These are phyloP conservation scores for Delia radicum DNA, from an alignment of 1,140 invertebrate genomes.

Conservation along the genomic window DNA sequence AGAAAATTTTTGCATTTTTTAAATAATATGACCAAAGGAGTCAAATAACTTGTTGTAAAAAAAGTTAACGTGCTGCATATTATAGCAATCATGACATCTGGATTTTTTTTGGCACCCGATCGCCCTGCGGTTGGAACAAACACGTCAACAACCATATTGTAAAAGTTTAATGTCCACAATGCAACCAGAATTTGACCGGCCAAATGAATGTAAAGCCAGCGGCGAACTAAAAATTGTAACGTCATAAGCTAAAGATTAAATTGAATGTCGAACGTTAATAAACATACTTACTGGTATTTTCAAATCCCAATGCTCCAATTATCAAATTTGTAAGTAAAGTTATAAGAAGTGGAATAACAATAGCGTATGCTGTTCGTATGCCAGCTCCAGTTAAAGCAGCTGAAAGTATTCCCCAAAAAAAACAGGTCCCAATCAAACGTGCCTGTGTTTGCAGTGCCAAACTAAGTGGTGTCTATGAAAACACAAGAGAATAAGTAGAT, in stretches of 20 bases:
- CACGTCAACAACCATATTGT: slow-evolving; percentile 42
- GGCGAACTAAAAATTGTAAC: slow-evolving; percentile 38
- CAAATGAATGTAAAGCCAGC: slow-evolving; percentile 52
- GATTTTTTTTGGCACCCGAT: slow-evolving; percentile 60
- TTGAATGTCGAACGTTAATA: not conserved
- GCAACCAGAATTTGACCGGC: slow-evolving; percentile 39
- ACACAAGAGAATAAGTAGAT: not conserved
- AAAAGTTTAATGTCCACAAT: slow-evolving; percentile 36
- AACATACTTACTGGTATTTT: not conserved
- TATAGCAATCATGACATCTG: slow-evolving; percentile 60
- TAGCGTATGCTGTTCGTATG: slow-evolving; percentile 58
- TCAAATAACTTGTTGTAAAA: slow-evolving; percentile 47
- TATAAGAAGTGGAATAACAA: slow-evolving; percentile 58
- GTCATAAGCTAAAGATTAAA: too few species aligned
- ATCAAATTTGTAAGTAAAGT: slow-evolving; percentile 48
- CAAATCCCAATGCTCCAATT: slow-evolving; percentile 28
- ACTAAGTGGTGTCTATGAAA: slow-evolving; percentile 30
- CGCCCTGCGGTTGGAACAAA: slow-evolving; percentile 67
- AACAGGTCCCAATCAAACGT: slow-evolving; percentile 44
- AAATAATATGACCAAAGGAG: slow-evolving; percentile 32
- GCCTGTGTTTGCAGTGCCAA: slow-evolving; percentile 37
- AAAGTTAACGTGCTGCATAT: slow-evolving; percentile 50
- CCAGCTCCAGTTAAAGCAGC: slow-evolving; percentile 54
- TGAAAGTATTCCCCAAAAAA: slow-evolving; percentile 58
- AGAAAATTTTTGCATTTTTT: slow-evolving; percentile 25